Percentiles rank a stretch among this genome's conserved stretches.
Conservation (phyloP, 2,888 invertebrate species). For the Hydriomena furcata region DNA sequence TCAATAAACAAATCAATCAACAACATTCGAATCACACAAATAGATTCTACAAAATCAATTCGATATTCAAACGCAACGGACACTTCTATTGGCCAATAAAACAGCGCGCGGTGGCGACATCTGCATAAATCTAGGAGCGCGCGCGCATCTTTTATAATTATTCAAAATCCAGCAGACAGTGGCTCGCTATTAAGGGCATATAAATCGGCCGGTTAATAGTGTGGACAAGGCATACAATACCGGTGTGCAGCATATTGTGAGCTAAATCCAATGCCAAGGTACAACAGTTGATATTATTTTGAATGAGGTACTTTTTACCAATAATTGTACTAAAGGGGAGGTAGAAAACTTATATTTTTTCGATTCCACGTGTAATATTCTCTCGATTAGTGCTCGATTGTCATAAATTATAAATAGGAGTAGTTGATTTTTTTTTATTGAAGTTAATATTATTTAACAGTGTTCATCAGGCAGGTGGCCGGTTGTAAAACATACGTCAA, state of each 20-base stretch:
- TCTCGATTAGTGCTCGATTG: no score
- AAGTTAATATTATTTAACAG: no score
- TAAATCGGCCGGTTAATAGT: constrained; percentile 72
- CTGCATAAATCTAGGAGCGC: constrained; percentile 56
- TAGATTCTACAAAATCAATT: constrained; percentile 39
- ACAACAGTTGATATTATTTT: constrained; percentile 33
- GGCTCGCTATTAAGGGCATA: constrained; percentile 65
- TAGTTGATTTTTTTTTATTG: no score
- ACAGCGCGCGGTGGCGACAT: constrained; percentile 49
- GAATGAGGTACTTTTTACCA: background rate
- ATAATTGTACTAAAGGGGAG: no score
- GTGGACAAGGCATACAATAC: constrained; percentile 73
- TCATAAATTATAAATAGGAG: no score
- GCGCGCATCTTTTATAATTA: constrained; percentile 68
- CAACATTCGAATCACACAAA: constrained; percentile 35
- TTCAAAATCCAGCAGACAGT: constrained; percentile 60
- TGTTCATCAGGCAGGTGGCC: no score
- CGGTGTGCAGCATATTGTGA: constrained; percentile 53
- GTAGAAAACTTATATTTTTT: no score
- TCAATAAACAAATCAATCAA: constrained; percentile 33
- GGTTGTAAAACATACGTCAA: no score
- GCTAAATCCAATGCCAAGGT: constrained; percentile 41
- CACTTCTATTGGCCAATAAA: constrained; percentile 61
- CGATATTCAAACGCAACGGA: constrained; percentile 47
- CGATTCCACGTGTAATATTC: no score